Conservation (phyloP, 30 jellyfish, hydroid and myxozoan genomes). For the Aurelia coerulea region DNA sequence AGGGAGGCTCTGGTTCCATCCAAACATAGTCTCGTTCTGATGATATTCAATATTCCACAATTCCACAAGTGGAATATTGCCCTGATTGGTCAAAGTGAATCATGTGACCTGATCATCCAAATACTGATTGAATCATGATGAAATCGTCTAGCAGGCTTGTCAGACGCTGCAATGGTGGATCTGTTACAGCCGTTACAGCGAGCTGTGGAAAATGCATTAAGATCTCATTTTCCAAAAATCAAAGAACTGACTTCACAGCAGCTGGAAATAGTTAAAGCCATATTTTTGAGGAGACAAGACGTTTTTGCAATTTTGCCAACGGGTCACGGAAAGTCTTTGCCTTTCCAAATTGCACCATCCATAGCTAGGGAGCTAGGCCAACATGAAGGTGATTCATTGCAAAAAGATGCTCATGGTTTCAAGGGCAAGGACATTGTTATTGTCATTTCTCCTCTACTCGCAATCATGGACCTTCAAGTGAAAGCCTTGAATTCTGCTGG, state of each 20-base stretch:
- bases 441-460: background rate
- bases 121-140: no score
- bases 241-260: background rate
- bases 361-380: background rate
- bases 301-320: constrained; percentile 29
- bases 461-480: background rate
- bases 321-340: background rate
- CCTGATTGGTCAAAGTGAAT: no score
- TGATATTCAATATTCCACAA: no score
- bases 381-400: background rate
- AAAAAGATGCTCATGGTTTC: background rate
- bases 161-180: no score
- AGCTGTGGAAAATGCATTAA: no score
- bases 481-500: background rate
- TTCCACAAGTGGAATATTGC: no score
- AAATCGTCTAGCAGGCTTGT: no score
- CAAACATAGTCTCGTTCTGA: no score
- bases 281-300: background rate
- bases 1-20: no score
- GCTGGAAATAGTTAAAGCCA: background rate
- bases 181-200: no score
- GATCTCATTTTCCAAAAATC: background rate
- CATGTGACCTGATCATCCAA: no score
- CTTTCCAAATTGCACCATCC: background rate
- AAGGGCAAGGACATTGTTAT: background rate